Evolutionary conservation across 2,797 vertebrate species (phyloP).

Genomic region (Centropyge bicolor): DNA sequence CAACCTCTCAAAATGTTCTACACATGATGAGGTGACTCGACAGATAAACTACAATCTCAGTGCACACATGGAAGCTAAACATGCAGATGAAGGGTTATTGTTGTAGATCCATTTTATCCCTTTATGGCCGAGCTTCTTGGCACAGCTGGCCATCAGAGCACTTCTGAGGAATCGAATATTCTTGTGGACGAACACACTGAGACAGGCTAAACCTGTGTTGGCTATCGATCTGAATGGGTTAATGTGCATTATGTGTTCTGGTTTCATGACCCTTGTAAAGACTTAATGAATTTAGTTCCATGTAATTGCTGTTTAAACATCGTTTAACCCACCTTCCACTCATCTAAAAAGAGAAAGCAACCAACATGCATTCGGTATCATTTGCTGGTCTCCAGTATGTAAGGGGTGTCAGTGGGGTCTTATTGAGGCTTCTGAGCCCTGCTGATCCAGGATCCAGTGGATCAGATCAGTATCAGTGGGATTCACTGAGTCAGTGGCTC

Average conservation of each 20-base stretch:
- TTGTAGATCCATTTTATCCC: background rate
- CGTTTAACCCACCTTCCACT: slow-evolving; percentile 1
- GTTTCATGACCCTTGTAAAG: background rate
- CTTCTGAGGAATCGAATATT: slow-evolving; percentile 8
- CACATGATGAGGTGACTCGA: background rate
- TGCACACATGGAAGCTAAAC: background rate
- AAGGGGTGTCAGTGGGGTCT: slow-evolving; percentile 42
- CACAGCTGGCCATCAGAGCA: slow-evolving; percentile 11
- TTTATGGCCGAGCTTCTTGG: background rate
- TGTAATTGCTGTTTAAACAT: slow-evolving; percentile 34
- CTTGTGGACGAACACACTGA: background rate
- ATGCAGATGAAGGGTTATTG: background rate
- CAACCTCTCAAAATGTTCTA: background rate
- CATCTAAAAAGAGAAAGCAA: background rate
- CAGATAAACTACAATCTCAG: background rate
- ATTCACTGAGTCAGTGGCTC: slow-evolving; percentile 76
- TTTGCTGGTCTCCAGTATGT: slow-evolving; percentile 10
- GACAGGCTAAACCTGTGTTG: background rate
- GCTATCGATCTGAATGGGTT: background rate
- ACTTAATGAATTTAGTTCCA: slow-evolving; percentile 13
- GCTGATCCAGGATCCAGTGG: slow-evolving; percentile 65
- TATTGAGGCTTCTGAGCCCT: slow-evolving; percentile 44
- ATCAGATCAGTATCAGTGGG: slow-evolving; percentile 77
- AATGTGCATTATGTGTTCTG: background rate
- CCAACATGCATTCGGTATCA: background rate